Evolutionary conservation across 2,888 invertebrate species (phyloP).

Genomic region (Syrphus vitripennis): DNA sequence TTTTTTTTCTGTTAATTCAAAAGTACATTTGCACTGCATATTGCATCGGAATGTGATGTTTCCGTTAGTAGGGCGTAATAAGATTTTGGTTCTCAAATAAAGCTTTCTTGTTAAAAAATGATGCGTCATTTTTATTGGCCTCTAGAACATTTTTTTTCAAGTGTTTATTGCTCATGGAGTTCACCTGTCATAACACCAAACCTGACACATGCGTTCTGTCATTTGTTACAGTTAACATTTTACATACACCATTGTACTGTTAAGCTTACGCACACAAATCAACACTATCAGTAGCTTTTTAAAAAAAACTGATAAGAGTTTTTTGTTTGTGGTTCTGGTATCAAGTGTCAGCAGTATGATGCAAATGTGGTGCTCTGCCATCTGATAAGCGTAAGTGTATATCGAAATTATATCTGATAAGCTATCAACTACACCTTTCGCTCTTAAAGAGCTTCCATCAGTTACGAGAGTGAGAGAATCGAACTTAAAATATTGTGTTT

Average conservation of each 20-base stretch:
- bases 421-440: conserved; percentile 31
- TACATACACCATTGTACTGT: background rate
- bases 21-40: background rate
- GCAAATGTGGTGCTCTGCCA: conserved; percentile 6
- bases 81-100: background rate
- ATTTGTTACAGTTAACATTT: background rate
- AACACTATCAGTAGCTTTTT: conserved; percentile 21
- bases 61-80: too few species aligned
- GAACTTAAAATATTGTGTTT: background rate
- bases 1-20: background rate
- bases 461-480: background rate
- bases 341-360: too few species aligned
- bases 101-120: background rate
- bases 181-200: conserved; percentile 24
- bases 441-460: conserved; percentile 14
- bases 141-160: background rate
- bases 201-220: background rate
- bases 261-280: conserved; percentile 19
- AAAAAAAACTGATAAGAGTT: conserved; percentile 48
- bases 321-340: conserved; percentile 23
- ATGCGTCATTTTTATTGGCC: conserved; percentile 13
- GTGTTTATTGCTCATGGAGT: background rate
- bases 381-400: conserved; percentile 57
- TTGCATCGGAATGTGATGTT: background rate
- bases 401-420: conserved; percentile 55